These are phyloP conservation scores for Linnaemya vulpina DNA, from an alignment of 2,888 invertebrate genomes.

Conservation along the genomic window DNA sequence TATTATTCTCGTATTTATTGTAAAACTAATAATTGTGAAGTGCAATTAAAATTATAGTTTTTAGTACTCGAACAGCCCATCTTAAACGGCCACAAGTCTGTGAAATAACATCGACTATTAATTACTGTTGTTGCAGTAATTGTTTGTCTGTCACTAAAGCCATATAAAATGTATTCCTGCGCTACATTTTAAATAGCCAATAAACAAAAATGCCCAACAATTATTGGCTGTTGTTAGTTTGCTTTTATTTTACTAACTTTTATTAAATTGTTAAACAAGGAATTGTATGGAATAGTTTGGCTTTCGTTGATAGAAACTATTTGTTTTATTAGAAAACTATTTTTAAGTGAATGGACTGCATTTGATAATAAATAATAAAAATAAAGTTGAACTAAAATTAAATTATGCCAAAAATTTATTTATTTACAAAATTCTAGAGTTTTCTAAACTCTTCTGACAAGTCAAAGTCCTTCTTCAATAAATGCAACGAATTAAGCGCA, in stretches of 20 bases:
- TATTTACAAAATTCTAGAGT: neutral
- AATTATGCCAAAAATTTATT: neutral
- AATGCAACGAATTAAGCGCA: no score
- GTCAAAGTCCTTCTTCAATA: no score
- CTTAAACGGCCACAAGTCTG: neutral
- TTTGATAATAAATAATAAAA: no score
- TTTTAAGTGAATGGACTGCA: neutral
- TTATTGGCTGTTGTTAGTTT: conserved; percentile 43
- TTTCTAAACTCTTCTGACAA: no score
- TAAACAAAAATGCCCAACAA: conserved; percentile 24
- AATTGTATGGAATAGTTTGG: neutral
- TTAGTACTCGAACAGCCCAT: neutral
- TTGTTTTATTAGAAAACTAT: neutral
- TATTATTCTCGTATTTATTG: neutral
- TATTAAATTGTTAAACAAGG: conserved; percentile 16
- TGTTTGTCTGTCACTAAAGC: neutral
- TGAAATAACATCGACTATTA: conserved; percentile 5
- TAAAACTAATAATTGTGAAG: conserved; percentile 41
- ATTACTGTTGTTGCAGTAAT: conserved; percentile 30
- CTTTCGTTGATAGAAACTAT: neutral
- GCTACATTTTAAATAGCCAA: conserved; percentile 29
- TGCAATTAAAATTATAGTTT: conserved; percentile 53
- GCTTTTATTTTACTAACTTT: conserved; percentile 22
- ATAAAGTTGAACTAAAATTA: no score
- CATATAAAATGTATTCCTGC: conserved; percentile 19